Percentiles rank a stretch among this genome's conserved stretches.
These are phyloP conservation scores for Cheiracanthium punctorium DNA, from an alignment of 2,888 invertebrate genomes.

Conservation along the genomic window DNA sequence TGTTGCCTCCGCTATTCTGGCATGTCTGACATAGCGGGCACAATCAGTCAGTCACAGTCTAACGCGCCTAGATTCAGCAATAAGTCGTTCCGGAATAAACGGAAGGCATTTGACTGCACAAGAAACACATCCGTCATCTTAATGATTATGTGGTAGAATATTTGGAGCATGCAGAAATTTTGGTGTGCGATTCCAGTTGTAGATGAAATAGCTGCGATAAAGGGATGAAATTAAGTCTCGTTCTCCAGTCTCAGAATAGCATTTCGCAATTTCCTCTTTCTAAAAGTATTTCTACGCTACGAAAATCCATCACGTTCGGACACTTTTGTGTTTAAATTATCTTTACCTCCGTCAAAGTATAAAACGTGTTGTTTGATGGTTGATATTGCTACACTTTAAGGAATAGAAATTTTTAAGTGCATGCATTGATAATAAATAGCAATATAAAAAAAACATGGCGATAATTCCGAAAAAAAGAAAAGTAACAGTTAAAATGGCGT, in stretches of 20 bases:
- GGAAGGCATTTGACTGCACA: slow-evolving; percentile 50
- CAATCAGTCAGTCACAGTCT: slow-evolving; percentile 64
- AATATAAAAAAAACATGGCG: too few relatives aligned
- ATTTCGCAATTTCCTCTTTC: neutral
- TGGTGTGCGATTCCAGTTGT: slow-evolving; percentile 37
- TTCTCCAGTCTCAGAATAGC: neutral
- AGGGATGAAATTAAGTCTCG: slow-evolving; percentile 14
- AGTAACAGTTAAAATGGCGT: too few relatives aligned
- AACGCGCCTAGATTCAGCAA: slow-evolving; percentile 53
- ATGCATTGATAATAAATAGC: too few relatives aligned
- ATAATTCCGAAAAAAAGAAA: too few relatives aligned
- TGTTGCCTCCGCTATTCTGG: slow-evolving; percentile 30
- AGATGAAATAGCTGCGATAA: slow-evolving; percentile 64
- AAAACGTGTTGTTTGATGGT: too few relatives aligned
- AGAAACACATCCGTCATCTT: slow-evolving; percentile 60
- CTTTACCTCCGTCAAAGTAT: too few relatives aligned
- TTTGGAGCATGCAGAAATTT: slow-evolving; percentile 58
- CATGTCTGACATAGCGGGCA: slow-evolving; percentile 62
- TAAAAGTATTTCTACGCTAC: neutral
- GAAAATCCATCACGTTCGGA: too few relatives aligned
- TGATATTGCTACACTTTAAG: too few relatives aligned
- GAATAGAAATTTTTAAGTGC: too few relatives aligned
- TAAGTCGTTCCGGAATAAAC: slow-evolving; percentile 61
- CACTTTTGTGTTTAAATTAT: too few relatives aligned
- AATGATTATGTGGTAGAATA: slow-evolving; percentile 60